Evolutionary conservation across 2,797 vertebrate species (phyloP), one percentile per base, ranked within the genome.

Genomic region (Eulemur rubriventer): DNA sequence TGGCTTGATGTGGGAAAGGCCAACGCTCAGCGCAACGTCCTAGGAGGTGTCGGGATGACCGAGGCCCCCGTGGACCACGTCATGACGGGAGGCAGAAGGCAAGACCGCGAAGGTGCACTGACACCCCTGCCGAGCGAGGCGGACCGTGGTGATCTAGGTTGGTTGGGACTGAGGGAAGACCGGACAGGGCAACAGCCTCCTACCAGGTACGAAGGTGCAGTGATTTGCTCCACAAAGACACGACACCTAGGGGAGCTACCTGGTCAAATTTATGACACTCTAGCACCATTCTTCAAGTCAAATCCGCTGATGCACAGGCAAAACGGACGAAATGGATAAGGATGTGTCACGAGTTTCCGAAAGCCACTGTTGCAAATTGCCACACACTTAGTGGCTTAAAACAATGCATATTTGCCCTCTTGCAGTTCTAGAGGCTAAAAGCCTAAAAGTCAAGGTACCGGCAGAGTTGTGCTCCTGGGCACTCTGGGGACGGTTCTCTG

Each of bases 61-160:
- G 6, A 18, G 35, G 1, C 43, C 43, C 70, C 50, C 0, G 0
- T 8, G 52, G 24, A 10, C 48, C 18, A 8, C 4, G 11, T 35
- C 55, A 33, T 11, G 33, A 28, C 9, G 7, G 52, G 38, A 75
- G 33, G 48, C 84, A 8, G 48, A 30, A 81, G 75, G 35, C 8
- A 26, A 63, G 78, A 28, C 6, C 28, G 1, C 1, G 20, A 9
- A 35, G 9, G 43, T 14, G 26, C 3, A 12, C 52, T 38, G 82
- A 48, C 2, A n/a, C 14, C 10, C 52, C 30, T 78, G 87, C 46
- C 4, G 14, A 70, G 18, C 20, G 14, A 28, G 63, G 72, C 33
- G 17, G 2, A 2, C 2, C 14, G 35, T 55, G 17, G 3, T 43
- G 30, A 41, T 38, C 14, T 28, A 1, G 61, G 33, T 33, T 28